phyloP scores from a whole-genome alignment of 2,888 invertebrate genomes.

The Tiliacea aurago region DNA sequence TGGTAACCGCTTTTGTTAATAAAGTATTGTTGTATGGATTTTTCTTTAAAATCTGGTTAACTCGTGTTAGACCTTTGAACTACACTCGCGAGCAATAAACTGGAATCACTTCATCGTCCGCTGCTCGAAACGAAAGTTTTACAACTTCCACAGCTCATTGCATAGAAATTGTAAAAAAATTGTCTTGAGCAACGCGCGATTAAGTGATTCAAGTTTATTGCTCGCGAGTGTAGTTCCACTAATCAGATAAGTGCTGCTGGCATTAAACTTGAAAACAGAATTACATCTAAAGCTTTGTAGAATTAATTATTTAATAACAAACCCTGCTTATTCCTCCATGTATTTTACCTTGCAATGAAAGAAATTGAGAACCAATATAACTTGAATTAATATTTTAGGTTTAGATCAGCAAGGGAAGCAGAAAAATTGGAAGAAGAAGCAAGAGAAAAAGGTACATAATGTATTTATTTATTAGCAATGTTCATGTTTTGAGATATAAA shows the following conservation, averaged over 20 bases:
- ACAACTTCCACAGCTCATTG: too few species aligned
- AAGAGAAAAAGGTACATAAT: slow-evolving; percentile 90
- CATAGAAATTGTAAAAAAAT: too few species aligned
- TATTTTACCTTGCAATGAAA: background rate
- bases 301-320: background rate
- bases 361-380: background rate
- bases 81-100: too few species aligned
- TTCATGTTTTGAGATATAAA: too few species aligned
- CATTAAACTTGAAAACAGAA: background rate
- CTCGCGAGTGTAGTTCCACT: too few species aligned
- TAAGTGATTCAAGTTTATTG: too few species aligned
- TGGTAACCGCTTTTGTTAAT: background rate
- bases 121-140: too few species aligned
- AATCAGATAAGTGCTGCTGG: background rate
- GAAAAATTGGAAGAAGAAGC: slow-evolving; percentile 94
- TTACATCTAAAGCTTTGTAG: background rate
- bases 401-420: slow-evolving; percentile 97
- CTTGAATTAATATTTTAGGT: slow-evolving; percentile 85
- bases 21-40: background rate
- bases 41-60: background rate
- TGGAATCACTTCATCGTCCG: too few species aligned
- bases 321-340: background rate
- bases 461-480: background rate
- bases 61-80: background rate
- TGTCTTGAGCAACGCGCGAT: too few species aligned